Evolutionary conservation across 2,888 invertebrate genomes (phyloP), one percentile per base, ranked within the genome.

Genomic region (Calameuta filiformis): DNA sequence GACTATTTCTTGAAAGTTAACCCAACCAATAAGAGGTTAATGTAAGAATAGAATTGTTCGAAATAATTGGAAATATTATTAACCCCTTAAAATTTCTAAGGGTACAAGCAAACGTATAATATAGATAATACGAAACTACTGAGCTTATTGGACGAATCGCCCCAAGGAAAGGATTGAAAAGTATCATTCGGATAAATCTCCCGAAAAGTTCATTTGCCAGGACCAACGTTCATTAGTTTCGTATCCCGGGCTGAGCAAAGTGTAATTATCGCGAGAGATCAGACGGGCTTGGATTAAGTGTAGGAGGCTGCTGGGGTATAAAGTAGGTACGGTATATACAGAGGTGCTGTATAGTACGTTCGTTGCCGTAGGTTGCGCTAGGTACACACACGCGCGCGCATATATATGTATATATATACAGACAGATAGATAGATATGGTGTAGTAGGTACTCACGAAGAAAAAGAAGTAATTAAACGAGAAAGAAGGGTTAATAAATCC

Each of bases 401-500:
- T 35, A 11, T 35, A 35, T 35, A 35, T 35, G 9, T 34, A 34
- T 12, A 12, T 35, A 12, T 40, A 23, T 1, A 15, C 0, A 40
- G 31, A 31, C 9, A 33, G 30, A 1, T 30, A 34, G 4, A 71
- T 30, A 12, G 12, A 23, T 71, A 23, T 2, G 71, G 9, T 9
- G 56, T 9, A 56, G 23, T 56, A 56, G 56, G 56, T 31, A 73
- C 4, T 35, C 23, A 33, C 56, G 73, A n/a, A 30, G 31, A n/a
- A 56, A 56, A 77, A 73, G 73, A 33, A 68, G 30, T 75, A 76
- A 78, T 78, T 78, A 73, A 78, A 37, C 12, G 75, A 37, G 33
- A 34, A 68, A 35, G 37, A 37, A 77, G n/a, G 35, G 40, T 76
- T 76, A 75, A 40, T 35, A 56, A 76, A 34, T 9, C 31, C 34